These are phyloP conservation scores for Hemibagrus guttatus DNA, from an alignment of 2,797 vertebrate genomes.

Conservation along the genomic window DNA sequence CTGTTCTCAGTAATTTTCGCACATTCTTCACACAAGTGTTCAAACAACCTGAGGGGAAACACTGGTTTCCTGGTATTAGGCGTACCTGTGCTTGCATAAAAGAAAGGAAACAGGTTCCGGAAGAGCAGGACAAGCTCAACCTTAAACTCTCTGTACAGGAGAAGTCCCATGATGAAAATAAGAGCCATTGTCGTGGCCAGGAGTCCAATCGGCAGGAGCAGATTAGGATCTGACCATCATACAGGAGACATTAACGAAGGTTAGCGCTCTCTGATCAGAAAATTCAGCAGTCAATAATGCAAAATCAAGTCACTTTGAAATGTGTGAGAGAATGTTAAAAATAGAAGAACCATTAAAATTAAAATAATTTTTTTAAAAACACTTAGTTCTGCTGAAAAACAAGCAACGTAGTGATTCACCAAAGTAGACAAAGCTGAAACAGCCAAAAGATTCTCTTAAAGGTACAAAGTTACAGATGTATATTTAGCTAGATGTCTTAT, in stretches of 20 bases:
- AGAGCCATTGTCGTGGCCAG: constrained; percentile 63
- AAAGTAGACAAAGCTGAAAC: background rate
- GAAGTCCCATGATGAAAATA: constrained; percentile 66
- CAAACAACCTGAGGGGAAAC: background rate
- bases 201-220: constrained; percentile 66
- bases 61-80: constrained; percentile 35
- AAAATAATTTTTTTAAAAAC: background rate
- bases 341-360: background rate
- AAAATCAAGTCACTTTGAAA: background rate
- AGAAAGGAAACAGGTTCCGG: constrained; percentile 59
- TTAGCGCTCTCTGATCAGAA: background rate
- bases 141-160: constrained; percentile 81
- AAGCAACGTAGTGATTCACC: background rate
- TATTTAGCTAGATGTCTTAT: background rate
- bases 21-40: background rate
- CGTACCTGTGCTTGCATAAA: constrained; percentile 53
- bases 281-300: background rate
- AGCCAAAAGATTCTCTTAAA: background rate
- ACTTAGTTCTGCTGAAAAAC: background rate
- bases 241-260: background rate
- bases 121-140: constrained; percentile 86
- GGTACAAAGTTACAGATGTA: background rate
- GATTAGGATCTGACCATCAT: constrained; percentile 70
- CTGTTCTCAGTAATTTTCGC: background rate
- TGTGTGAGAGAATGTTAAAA: background rate